phyloP scores from a whole-genome alignment of 1,140 invertebrate species.

The Meloidogyne exigua region DNA sequence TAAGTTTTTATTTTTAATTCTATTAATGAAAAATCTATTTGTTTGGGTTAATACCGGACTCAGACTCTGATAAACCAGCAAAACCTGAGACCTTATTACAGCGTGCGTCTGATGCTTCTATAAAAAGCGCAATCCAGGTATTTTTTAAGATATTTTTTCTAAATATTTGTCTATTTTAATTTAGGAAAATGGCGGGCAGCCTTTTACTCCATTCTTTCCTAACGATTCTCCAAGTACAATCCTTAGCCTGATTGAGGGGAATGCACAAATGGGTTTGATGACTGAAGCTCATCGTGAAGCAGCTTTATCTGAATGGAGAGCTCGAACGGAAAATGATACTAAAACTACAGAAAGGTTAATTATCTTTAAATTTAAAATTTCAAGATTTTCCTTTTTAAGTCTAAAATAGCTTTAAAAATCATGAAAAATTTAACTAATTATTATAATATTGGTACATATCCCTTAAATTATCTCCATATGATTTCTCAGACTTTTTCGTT shows the following conservation, averaged over 20 bases:
- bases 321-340: not conserved
- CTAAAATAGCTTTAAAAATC: no score
- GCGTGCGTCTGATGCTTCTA: not conserved
- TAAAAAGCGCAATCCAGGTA: not conserved
- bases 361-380: not conserved
- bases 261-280: constrained; percentile 7
- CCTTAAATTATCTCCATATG: no score
- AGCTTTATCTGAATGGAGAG: constrained; percentile 3
- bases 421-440: no score
- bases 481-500: no score
- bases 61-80: not conserved
- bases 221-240: not conserved
- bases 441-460: no score
- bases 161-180: not conserved
- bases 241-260: not conserved
- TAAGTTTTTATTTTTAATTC: not conserved
- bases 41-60: not conserved
- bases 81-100: not conserved
- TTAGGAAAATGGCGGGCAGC: not conserved
- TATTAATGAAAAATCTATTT: not conserved
- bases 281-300: constrained; percentile 8
- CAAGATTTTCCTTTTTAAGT: no score
- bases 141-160: not conserved
- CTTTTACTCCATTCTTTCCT: not conserved
- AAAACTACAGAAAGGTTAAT: constrained; percentile 1